These are phyloP conservation scores for Formica selysi DNA, from an alignment of 1,140 invertebrate species.

Conservation along the genomic window DNA sequence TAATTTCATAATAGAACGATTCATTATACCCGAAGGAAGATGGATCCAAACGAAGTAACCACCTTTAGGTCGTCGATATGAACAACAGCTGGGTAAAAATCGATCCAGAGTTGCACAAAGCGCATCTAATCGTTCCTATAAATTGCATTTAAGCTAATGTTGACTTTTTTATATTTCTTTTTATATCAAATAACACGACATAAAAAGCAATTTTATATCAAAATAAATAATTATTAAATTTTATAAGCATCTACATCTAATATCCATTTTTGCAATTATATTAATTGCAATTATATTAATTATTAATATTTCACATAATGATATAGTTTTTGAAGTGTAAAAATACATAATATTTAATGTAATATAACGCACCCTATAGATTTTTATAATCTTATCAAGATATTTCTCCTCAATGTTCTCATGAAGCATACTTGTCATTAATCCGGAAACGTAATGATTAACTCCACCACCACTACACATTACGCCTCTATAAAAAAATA, in stretches of 20 bases:
- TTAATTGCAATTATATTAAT: neutral
- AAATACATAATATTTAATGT: neutral
- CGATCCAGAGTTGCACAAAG: conserved; percentile 82
- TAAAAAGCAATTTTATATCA: neutral
- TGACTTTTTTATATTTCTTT: conserved; percentile 5
- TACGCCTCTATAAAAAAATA: conserved; percentile 83
- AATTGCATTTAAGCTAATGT: neutral
- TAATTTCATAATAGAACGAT: conserved; percentile 2
- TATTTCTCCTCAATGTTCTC: conserved; percentile 86
- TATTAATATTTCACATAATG: neutral
- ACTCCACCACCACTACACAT: conserved; percentile 88
- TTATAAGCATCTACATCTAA: neutral
- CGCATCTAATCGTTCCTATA: conserved; percentile 84
- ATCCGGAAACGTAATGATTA: conserved; percentile 88
- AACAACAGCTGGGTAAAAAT: conserved; percentile 85
- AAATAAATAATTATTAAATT: conserved; percentile 27
- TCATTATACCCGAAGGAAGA: conserved; percentile 80
- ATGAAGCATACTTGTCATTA: conserved; percentile 87
- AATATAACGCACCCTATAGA: conserved; percentile 81
- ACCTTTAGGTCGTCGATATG: conserved; percentile 84
- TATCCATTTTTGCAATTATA: neutral
- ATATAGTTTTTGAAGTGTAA: conserved; percentile 2
- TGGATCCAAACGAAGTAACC: conserved; percentile 89
- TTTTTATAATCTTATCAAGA: conserved; percentile 83
- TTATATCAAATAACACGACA: conserved; percentile 6